phyloP scores from a whole-genome alignment of 92 coral and sea anemone genomes.

The Epizoanthus ramosus region DNA sequence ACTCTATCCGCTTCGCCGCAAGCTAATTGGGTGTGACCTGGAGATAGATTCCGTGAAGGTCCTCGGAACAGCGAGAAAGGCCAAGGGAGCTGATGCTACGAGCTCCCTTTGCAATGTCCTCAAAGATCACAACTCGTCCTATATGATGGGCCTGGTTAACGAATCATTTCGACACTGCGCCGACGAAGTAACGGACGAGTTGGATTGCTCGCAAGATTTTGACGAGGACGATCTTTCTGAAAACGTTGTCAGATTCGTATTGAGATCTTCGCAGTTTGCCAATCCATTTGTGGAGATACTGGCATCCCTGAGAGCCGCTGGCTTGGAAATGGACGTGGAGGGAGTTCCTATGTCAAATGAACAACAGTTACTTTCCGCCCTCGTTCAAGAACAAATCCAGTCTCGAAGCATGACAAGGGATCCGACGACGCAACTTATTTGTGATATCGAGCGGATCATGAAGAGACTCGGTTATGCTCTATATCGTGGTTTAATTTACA shows the following conservation, averaged over 20 bases:
- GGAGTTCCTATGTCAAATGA: not conserved
- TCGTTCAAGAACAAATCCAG: not conserved
- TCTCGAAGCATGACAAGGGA: constrained; percentile 10
- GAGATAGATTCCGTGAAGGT: constrained; percentile 12
- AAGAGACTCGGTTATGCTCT: constrained; percentile 28
- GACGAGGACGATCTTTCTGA: not conserved
- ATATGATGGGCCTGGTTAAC: constrained; percentile 11
- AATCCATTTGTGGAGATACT: not conserved
- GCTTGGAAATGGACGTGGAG: not conserved
- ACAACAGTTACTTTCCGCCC: not conserved
- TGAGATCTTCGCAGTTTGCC: not conserved
- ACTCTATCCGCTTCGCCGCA: not conserved
- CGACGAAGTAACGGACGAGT: not conserved
- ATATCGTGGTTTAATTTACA: constrained; percentile 22
- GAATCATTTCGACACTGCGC: not conserved
- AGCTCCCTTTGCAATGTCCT: constrained; percentile 16
- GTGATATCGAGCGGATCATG: constrained; percentile 38
- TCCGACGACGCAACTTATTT: constrained; percentile 13
- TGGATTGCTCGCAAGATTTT: not conserved
- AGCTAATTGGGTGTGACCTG: constrained; percentile 26
- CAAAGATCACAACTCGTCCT: constrained; percentile 41
- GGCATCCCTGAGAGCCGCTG: not conserved
- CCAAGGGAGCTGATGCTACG: not conserved
- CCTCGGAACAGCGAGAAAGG: not conserved
- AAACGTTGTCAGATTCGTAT: not conserved